Evolutionary conservation across 37 sponge, comb jelly and placozoan species (phyloP).

Genomic region (Eunapius fragilis): DNA sequence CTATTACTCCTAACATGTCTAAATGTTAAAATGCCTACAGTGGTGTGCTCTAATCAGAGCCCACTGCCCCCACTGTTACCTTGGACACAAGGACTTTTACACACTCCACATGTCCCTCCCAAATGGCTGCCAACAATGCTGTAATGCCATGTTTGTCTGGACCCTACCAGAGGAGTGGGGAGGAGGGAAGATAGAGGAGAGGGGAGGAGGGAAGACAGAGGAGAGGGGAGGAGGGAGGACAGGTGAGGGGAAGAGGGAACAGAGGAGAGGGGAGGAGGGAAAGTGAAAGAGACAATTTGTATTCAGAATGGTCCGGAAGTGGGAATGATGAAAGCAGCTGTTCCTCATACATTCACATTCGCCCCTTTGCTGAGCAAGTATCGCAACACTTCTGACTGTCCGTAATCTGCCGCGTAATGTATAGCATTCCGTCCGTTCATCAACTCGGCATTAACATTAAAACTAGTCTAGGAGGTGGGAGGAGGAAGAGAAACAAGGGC

Average conservation of each 20-base stretch:
- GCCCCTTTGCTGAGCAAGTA: conserved; percentile 69
- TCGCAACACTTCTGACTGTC: conserved; percentile 75
- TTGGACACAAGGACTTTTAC: conserved; percentile 66
- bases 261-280: background rate
- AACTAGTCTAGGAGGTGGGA: conserved; percentile 1
- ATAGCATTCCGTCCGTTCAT: conserved; percentile 75
- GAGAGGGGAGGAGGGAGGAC: background rate
- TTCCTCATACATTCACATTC: conserved; percentile 69
- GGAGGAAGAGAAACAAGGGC: background rate
- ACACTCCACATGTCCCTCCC: conserved; percentile 78
- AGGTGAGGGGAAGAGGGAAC: background rate
- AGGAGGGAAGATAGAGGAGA: background rate
- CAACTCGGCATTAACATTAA: conserved; percentile 70
- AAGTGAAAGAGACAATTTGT: background rate
- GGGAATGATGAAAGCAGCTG: background rate
- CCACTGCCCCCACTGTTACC: too few relatives aligned
- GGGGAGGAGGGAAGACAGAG: background rate
- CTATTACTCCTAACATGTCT: too few relatives aligned
- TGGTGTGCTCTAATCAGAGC: too few relatives aligned
- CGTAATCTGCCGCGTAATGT: conserved; percentile 92
- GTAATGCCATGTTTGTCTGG: conserved; percentile 93
- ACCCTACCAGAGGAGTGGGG: conserved; percentile 7
- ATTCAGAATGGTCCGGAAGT: background rate
- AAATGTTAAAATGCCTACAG: too few relatives aligned
- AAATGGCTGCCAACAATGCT: conserved; percentile 87